phyloP scores from a whole-genome alignment of 2,888 invertebrate species.

The Perizoma flavofasciatum region DNA sequence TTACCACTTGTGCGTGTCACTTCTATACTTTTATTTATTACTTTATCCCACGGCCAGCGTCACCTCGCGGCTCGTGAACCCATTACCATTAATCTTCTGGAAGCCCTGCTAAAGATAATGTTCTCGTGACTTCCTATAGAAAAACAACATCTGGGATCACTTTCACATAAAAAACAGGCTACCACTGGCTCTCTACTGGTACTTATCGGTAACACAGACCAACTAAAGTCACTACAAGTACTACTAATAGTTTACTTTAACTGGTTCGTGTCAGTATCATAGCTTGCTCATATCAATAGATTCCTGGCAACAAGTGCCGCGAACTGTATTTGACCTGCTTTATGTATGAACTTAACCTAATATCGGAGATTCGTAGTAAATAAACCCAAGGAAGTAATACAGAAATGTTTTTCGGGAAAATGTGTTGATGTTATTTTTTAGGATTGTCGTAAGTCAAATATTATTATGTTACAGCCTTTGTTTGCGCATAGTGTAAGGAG shows the following conservation, averaged over 20 bases:
- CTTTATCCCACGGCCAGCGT: constrained; percentile 42
- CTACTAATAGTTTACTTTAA: too few species aligned
- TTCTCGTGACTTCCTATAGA: constrained; percentile 62
- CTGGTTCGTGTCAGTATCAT: too few species aligned
- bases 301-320: too few species aligned
- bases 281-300: too few species aligned
- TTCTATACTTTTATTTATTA: constrained; percentile 5
- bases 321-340: not conserved
- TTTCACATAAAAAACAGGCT: constrained; percentile 12
- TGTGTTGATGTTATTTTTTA: constrained; percentile 34
- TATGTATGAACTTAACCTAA: constrained; percentile 6
- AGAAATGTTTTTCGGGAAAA: constrained; percentile 29
- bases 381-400: constrained; percentile 43
- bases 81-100: constrained; percentile 75
- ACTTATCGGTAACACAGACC: not conserved
- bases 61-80: constrained; percentile 67
- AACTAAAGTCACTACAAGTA: not conserved
- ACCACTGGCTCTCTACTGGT: not conserved
- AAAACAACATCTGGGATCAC: constrained; percentile 55
- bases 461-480: constrained; percentile 22
- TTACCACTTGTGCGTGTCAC: constrained; percentile 2
- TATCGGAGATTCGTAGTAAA: constrained; percentile 54
- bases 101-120: constrained; percentile 68
- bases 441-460: constrained; percentile 29
- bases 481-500: constrained; percentile 19